Evolutionary conservation across 1,140 invertebrate genomes (phyloP).

Genomic region (Drosophila baimaii): DNA sequence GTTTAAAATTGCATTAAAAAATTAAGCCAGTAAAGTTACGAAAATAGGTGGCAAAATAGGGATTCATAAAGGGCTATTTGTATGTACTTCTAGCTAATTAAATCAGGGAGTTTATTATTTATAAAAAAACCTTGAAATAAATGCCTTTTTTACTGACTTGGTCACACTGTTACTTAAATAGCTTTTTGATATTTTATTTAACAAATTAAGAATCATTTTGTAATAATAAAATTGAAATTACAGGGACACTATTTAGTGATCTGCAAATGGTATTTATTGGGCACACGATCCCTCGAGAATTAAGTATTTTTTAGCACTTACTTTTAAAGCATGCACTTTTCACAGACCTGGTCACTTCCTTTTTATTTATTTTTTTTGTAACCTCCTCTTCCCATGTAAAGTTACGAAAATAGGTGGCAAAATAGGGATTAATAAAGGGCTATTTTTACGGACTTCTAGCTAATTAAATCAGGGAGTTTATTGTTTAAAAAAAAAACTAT

Average conservation of each 20-base stretch:
- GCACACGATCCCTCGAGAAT: too few species aligned
- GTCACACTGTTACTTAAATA: not conserved
- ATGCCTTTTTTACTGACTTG: too few species aligned
- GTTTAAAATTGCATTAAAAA: not conserved
- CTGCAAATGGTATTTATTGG: too few species aligned
- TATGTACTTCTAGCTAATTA: not conserved
- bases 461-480: too few species aligned
- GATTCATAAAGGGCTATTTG: not conserved
- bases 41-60: not conserved
- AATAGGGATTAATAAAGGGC: not conserved
- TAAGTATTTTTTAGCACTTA: too few species aligned
- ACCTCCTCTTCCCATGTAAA: not conserved
- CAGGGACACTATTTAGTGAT: too few species aligned
- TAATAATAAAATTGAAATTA: too few species aligned
- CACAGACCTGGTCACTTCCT: constrained; percentile 2
- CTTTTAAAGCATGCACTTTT: not conserved
- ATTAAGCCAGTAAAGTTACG: not conserved
- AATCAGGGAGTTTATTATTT: too few species aligned
- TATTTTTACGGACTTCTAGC: not conserved
- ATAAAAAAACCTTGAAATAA: too few species aligned
- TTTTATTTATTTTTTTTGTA: not conserved
- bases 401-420: not conserved
- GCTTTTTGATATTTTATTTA: not conserved
- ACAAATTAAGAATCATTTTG: too few species aligned
- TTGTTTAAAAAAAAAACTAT: too few species aligned